Base-by-base conservation (phyloP, 2,888 invertebrate genomes). In the Cryptocheilus praepositus region DNA sequence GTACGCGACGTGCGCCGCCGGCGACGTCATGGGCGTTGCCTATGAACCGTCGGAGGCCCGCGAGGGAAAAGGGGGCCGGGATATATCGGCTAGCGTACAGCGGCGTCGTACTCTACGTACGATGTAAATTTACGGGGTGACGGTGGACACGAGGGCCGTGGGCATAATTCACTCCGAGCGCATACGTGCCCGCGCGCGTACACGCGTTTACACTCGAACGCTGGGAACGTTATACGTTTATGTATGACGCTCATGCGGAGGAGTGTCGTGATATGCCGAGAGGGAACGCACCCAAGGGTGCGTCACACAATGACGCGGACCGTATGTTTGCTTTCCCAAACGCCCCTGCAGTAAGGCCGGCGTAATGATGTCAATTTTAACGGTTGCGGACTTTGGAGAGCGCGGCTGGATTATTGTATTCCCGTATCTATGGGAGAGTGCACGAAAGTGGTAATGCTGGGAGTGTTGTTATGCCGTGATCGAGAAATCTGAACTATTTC, bases 81-180 rank as follows among this genome's bases (percentile, higher is more conserved):
- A 36, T 36, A 36, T 36, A 36, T 36, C 36, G 36, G 36, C 5
- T 5, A 5, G 45, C 45, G 45, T 45, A 16, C 45, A 45, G 15
- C 15, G 15, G 45, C 15, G 8, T 18, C 49, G n/a, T 49, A 18
- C 49, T 19, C 11, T 18, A 65, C 60, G 64, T 55, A 55, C 56
- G 59, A 60, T 81, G 83, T 79, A 79, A 83, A 84, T 84, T 83
- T 83, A 84, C 82, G 73, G 82, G 79, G 82, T 82, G 82, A 77
- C 78, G 79, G 72, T 80, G 74, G 83, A 83, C 81, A 80, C 74
- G 74, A 71, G 70, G 80, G 75, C 76, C 74, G 70, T 70, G 73
- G 74, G 73, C 79, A 84, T 84, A 84, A 83, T 81, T 84, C 83
- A 83, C 81, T 74, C 74, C 65, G 56, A 69, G 64, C 63, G 36